These are phyloP conservation scores for Hydrozoanthus gracilis DNA, from an alignment of 92 coral and sea anemone genomes.

Conservation along the genomic window DNA sequence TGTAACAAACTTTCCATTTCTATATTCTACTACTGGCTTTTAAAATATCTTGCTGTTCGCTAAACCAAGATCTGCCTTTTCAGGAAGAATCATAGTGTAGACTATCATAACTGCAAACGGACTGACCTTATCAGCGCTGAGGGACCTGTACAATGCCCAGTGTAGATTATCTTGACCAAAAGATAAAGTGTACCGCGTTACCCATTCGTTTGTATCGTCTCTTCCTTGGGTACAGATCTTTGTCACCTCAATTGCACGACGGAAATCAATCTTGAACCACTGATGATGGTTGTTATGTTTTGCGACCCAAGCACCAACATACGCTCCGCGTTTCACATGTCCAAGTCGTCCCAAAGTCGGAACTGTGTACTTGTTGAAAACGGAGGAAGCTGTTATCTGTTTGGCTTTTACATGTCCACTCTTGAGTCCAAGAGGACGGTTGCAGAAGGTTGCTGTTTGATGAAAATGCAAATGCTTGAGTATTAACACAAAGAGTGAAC, in stretches of 20 bases:
- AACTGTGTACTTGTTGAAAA: slow-evolving; percentile 62
- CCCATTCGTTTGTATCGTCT: slow-evolving; percentile 76
- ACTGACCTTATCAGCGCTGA: slow-evolving; percentile 71
- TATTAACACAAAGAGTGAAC: not conserved
- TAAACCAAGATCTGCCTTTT: not conserved
- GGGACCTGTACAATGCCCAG: slow-evolving; percentile 76
- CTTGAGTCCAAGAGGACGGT: slow-evolving; percentile 74
- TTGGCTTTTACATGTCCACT: slow-evolving; percentile 59
- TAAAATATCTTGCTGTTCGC: not conserved
- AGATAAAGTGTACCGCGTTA: slow-evolving; percentile 57
- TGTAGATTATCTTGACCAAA: slow-evolving; percentile 80
- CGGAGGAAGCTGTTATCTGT: slow-evolving; percentile 70
- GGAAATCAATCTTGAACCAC: slow-evolving; percentile 84
- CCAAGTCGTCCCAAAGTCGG: slow-evolving; percentile 67
- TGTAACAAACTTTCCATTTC: not conserved
- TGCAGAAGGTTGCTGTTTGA: slow-evolving; percentile 75
- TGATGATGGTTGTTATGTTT: slow-evolving; percentile 73
- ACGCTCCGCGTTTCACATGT: slow-evolving; percentile 7
- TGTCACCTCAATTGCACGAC: slow-evolving; percentile 63
- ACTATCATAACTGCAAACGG: not conserved
- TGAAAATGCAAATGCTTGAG: not conserved
- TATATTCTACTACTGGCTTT: not conserved
- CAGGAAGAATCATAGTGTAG: not conserved
- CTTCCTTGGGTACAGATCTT: slow-evolving; percentile 83
- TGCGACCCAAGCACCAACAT: slow-evolving; percentile 34